Evolutionary conservation across 2,797 vertebrate genomes (phyloP).

Genomic region (Phoeniculus purpureus): DNA sequence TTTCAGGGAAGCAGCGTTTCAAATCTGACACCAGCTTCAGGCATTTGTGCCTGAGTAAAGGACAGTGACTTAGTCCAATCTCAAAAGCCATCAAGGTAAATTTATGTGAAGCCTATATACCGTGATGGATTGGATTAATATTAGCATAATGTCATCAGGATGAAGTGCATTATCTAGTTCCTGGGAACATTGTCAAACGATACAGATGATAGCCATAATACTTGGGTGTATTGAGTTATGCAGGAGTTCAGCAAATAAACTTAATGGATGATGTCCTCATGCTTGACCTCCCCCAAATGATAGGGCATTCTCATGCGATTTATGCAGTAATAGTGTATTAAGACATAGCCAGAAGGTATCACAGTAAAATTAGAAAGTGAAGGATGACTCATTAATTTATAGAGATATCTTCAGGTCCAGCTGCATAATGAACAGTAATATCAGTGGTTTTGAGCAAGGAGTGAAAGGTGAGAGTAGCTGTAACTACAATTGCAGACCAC

Average conservation of each 20-base stretch:
- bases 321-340: not conserved
- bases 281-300: constrained; percentile 6
- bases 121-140: constrained; percentile 43
- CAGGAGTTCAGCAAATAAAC: constrained; percentile 23
- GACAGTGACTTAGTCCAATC: not conserved
- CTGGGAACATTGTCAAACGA: constrained; percentile 11
- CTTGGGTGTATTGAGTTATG: not conserved
- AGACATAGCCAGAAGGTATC: not conserved
- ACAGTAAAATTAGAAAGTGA: constrained; percentile 10
- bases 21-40: not conserved
- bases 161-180: constrained; percentile 8
- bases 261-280: not conserved
- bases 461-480: not conserved
- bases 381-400: constrained; percentile 24
- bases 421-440: not conserved
- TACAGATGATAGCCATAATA: not conserved
- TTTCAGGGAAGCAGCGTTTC: not conserved
- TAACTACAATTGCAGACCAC: not conserved
- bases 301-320: not conserved
- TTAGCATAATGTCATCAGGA: not conserved
- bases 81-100: not conserved
- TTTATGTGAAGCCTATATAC: not conserved
- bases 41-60: not conserved
- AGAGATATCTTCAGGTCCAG: not conserved
- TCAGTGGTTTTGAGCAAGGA: not conserved